A percentile compares a stretch with the other conserved stretches of the same genome.
These are phyloP conservation scores for Bufo bufo DNA, from an alignment of 2,113 vertebrate species.

Conservation along the genomic window DNA sequence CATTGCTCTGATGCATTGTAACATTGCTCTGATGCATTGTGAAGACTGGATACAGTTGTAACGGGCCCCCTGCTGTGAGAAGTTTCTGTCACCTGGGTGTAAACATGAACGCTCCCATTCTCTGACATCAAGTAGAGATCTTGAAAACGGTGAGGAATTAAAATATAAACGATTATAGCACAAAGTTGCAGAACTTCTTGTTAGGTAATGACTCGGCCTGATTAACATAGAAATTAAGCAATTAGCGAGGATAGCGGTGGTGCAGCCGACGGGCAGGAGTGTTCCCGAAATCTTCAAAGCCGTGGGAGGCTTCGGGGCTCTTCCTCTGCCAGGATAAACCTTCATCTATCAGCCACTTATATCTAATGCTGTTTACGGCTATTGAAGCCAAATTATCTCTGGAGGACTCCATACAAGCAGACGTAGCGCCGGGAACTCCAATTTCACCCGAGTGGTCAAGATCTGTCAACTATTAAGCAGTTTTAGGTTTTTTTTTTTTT, in stretches of 20 bases:
- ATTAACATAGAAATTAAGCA: neutral
- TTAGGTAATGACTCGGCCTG: neutral
- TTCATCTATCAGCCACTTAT: neutral
- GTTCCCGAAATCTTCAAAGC: conserved; percentile 18
- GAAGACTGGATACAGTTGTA: neutral
- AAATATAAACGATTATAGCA: neutral
- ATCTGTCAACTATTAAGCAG: too few species aligned
- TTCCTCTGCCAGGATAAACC: conserved; percentile 27
- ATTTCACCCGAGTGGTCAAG: neutral
- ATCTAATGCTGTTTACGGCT: neutral
- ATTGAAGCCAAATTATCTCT: neutral
- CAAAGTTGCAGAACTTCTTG: neutral
- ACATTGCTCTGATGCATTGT: too few species aligned
- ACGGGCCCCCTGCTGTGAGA: neutral
- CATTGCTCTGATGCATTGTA: too few species aligned
- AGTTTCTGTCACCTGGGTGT: neutral
- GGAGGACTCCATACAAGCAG: neutral
- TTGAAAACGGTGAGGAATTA: neutral
- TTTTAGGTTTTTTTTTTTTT: too few species aligned
- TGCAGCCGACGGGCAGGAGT: neutral
- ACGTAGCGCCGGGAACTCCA: neutral
- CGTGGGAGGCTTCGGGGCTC: neutral
- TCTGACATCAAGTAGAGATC: neutral
- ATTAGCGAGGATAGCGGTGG: neutral
- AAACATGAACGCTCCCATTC: neutral